Conservation (phyloP, 2,888 invertebrate species). For the Acanthosepion esculentum region DNA sequence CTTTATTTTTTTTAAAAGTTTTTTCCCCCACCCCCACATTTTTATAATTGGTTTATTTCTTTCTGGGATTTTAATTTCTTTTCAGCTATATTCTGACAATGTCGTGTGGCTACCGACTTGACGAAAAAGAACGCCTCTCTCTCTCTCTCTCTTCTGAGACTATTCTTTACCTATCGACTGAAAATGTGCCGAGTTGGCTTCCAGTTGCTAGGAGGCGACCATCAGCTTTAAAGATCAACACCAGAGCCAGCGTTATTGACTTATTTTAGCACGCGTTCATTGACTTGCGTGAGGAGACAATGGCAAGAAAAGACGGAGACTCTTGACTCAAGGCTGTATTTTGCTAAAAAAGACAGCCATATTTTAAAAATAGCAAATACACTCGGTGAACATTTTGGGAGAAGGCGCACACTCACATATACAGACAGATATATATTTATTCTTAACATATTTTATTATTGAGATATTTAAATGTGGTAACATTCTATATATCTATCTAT, state of each 20-base stretch:
- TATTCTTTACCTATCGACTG: neutral
- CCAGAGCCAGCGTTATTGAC: neutral
- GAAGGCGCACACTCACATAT: neutral
- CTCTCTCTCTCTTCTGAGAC: neutral
- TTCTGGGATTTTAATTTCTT: neutral
- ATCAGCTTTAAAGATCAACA: neutral
- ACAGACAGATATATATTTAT: neutral
- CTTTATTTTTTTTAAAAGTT: too few relatives aligned
- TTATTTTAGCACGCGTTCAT: slow-evolving; percentile 8
- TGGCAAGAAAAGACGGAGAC: neutral
- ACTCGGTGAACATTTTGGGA: neutral
- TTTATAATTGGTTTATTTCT: too few relatives aligned
- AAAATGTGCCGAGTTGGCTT: neutral
- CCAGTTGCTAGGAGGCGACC: slow-evolving; percentile 1
- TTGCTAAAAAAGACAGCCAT: neutral
- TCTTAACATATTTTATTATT: too few relatives aligned
- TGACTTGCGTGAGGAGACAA: neutral
- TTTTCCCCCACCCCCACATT: too few relatives aligned
- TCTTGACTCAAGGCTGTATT: neutral
- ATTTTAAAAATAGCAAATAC: neutral
- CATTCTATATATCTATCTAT: too few relatives aligned
- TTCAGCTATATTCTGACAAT: neutral
- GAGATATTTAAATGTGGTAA: too few relatives aligned
- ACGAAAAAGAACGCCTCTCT: neutral
- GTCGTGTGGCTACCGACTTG: neutral